These are phyloP conservation scores for Phoebastria nigripes DNA, from an alignment of 2,797 vertebrate genomes.

Conservation along the genomic window DNA sequence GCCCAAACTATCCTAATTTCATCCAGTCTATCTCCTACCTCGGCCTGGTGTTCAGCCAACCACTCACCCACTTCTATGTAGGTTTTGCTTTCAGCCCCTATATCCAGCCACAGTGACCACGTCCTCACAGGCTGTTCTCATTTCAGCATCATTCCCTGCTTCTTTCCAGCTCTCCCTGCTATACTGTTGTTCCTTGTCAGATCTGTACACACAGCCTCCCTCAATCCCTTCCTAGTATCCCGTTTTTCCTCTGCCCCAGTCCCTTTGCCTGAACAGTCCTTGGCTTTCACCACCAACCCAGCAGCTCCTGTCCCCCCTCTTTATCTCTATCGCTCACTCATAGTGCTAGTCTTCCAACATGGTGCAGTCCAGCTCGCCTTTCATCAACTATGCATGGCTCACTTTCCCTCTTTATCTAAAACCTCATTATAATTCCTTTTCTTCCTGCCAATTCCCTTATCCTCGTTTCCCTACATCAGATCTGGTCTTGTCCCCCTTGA, in stretches of 20 bases:
- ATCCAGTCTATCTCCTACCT: neutral
- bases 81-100: neutral
- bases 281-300: neutral
- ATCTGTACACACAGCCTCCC: neutral
- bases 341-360: neutral
- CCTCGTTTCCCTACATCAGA: neutral
- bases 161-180: neutral
- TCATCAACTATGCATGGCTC: neutral
- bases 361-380: neutral
- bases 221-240: neutral
- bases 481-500: neutral
- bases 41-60: neutral
- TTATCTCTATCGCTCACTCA: too few species aligned
- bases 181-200: neutral
- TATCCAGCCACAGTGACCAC: neutral
- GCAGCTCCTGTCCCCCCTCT: neutral
- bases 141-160: neutral
- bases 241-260: neutral
- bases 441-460: neutral
- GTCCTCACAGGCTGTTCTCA: accelerated
- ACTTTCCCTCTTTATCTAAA: neutral
- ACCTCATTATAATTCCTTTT: neutral
- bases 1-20: neutral
- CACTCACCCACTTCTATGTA: neutral
- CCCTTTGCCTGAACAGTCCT: neutral